phyloP scores from a whole-genome alignment of 2,797 vertebrate genomes.

The Siniperca undulata region DNA sequence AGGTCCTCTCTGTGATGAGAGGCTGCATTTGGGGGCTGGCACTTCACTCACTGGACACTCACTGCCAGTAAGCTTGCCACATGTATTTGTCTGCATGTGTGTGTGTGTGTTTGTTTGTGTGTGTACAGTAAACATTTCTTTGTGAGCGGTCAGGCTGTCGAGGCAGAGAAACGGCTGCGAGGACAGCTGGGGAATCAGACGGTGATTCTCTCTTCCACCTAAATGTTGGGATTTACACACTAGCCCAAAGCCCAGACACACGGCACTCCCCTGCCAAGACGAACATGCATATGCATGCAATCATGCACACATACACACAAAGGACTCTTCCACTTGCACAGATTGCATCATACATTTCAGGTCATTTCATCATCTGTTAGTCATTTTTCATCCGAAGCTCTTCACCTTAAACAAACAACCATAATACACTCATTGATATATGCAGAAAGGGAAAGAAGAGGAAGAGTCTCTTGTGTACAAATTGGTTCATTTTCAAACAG shows the following conservation, averaged over 20 bases:
- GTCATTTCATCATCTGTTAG: conserved; percentile 80
- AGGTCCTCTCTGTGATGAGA: conserved; percentile 63
- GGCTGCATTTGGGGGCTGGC: conserved; percentile 51
- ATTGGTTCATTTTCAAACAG: conserved; percentile 50
- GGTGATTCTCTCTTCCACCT: conserved; percentile 60
- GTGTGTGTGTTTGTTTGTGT: conserved; percentile 28
- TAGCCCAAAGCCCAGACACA: conserved; percentile 67
- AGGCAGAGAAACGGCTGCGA: conserved; percentile 53
- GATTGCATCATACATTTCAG: conserved; percentile 77
- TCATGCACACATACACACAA: conserved; percentile 64
- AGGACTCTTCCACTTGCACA: conserved; percentile 63
- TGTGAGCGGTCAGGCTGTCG: conserved; percentile 45
- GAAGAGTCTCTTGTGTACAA: conserved; percentile 40
- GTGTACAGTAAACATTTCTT: conserved; percentile 61
- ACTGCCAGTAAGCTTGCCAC: conserved; percentile 36
- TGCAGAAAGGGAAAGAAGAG: conserved; percentile 23
- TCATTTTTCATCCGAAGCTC: conserved; percentile 56
- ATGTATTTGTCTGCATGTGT: conserved; percentile 36
- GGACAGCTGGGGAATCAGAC: conserved; percentile 77
- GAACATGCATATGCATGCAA: conserved; percentile 77
- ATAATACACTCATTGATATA: conserved; percentile 57
- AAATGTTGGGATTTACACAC: conserved; percentile 68
- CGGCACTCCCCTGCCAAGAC: conserved; percentile 64
- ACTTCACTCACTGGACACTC: conserved; percentile 54
- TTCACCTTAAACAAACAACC: conserved; percentile 73